phyloP scores from a whole-genome alignment of 37 sponge, comb jelly and placozoan species.

The Lycopodina hypogea region DNA sequence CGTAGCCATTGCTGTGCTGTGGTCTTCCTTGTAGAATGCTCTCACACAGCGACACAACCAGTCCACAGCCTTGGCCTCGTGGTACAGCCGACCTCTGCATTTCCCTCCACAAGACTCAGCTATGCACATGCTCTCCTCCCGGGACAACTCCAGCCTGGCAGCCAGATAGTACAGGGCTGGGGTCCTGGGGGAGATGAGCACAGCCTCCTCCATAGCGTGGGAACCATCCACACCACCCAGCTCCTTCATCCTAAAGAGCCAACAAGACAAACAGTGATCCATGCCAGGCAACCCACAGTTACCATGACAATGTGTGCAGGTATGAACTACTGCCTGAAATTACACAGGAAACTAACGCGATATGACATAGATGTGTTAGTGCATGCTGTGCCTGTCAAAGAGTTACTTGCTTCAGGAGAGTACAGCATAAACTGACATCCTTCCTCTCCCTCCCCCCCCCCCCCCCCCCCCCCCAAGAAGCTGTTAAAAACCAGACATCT shows the following conservation, averaged over 20 bases:
- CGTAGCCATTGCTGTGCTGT: neutral
- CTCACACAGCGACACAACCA: constrained; percentile 30
- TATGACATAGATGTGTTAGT: too few relatives aligned
- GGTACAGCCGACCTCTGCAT: neutral
- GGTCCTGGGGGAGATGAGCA: neutral
- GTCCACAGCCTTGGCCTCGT: neutral
- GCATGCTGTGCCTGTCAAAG: too few relatives aligned
- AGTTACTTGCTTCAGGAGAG: too few relatives aligned
- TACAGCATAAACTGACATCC: too few relatives aligned
- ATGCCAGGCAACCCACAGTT: too few relatives aligned
- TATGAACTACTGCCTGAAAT: too few relatives aligned
- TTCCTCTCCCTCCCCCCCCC: too few relatives aligned
- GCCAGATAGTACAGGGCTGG: constrained; percentile 27
- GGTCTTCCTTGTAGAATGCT: neutral
- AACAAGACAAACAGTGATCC: neutral
- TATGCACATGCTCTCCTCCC: neutral
- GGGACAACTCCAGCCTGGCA: constrained; percentile 20
- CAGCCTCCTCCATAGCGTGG: neutral
- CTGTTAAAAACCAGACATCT: too few relatives aligned
- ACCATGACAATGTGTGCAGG: too few relatives aligned
- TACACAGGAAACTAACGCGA: too few relatives aligned
- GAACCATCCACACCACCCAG: neutral
- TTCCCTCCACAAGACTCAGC: neutral
- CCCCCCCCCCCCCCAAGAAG: too few relatives aligned
- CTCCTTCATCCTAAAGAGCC: neutral